Evolutionary conservation across 2,888 invertebrate species (phyloP), one percentile per base, ranked within the genome.

Genomic region (Calephelis perditalis): DNA sequence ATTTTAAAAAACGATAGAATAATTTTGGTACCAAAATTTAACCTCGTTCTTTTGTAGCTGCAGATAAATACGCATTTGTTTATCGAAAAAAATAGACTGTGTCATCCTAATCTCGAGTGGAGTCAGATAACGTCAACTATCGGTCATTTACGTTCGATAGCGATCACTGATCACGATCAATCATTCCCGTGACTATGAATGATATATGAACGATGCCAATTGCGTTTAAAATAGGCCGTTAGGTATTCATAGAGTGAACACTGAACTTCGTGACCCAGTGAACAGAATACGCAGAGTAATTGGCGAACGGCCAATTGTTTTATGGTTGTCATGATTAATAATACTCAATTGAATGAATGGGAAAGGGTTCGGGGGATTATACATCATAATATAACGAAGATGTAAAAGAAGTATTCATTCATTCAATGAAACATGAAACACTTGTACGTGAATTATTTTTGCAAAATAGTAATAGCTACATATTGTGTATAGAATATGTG

Each of bases 241-340:
- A 58, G 46, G 59, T 61, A 61, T 64, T 57, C 60, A 56, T 60
- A 58, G 35, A 54, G 45, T 55, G 58, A 56, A 62, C 58, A 55
- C 64, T 66, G 60, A 57, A 62, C 55, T 44, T 58, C 65, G 62
- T 70, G 71, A 70, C 71, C 73, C 62, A 52, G 35, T 52, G n/a
- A 69, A 68, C 67, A 65, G 58, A 59, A 60, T 46, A 56, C 71
- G 70, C 60, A 69, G 65, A 49, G 57, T 60, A 63, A 68, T 67
- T 70, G 67, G 67, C 63, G 56, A 57, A 62, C 63, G 59, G 61
- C 63, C 68, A 65, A 63, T 68, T 61, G 65, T 63, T 37, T 35
- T 46, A 60, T 35, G 45, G 43, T 1, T 36, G 56, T 56, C 26
- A n/a, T n/a, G 35, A 57, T 26, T 44, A 10, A 36, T 40, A 40